Conservation (phyloP, 53 echinoderm and acorn worm genomes). For the Echinarachnius parma region DNA sequence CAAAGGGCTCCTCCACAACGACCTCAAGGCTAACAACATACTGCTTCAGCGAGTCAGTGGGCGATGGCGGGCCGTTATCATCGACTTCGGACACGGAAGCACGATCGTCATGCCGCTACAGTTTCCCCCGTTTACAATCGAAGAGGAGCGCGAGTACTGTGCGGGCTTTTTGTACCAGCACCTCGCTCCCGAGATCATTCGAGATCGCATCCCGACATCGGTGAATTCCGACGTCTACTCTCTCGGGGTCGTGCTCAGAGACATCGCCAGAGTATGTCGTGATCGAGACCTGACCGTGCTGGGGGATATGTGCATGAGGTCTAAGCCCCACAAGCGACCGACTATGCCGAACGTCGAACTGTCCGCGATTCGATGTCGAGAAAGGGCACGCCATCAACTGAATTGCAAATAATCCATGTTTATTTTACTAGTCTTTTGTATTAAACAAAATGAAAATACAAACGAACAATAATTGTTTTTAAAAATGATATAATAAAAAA, state of each 20-base stretch:
- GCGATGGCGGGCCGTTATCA: conserved; percentile 36
- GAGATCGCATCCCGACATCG: conserved; percentile 18
- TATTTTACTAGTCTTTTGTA: too few relatives aligned
- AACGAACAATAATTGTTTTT: too few relatives aligned
- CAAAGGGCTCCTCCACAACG: conserved; percentile 42
- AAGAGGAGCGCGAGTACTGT: conserved; percentile 28
- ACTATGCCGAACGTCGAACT: conserved; percentile 27
- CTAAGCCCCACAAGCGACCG: conserved; percentile 11
- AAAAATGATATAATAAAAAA: too few relatives aligned
- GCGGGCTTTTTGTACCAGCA: conserved; percentile 36
- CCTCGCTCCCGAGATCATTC: conserved; percentile 34
- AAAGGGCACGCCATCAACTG: conserved; percentile 11
- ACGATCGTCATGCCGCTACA: conserved; percentile 24
- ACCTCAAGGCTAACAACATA: conserved; percentile 39
- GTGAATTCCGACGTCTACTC: conserved; percentile 30
- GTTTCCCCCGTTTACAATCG: conserved; percentile 4
- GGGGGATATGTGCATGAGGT: conserved; percentile 36
- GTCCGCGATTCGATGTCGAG: background rate
- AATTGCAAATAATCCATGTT: too few relatives aligned
- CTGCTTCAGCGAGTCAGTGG: conserved; percentile 24
- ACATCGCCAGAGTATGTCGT: conserved; percentile 12
- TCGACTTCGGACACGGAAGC: conserved; percentile 38
- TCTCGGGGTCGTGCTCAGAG: conserved; percentile 14
- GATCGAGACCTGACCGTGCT: conserved; percentile 4
- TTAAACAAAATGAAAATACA: too few relatives aligned